A percentile compares a stretch with the other conserved stretches of the same genome.
These are phyloP conservation scores for Sminthopsis crassicaudata DNA, from an alignment of 2,113 vertebrate genomes.

Conservation along the genomic window DNA sequence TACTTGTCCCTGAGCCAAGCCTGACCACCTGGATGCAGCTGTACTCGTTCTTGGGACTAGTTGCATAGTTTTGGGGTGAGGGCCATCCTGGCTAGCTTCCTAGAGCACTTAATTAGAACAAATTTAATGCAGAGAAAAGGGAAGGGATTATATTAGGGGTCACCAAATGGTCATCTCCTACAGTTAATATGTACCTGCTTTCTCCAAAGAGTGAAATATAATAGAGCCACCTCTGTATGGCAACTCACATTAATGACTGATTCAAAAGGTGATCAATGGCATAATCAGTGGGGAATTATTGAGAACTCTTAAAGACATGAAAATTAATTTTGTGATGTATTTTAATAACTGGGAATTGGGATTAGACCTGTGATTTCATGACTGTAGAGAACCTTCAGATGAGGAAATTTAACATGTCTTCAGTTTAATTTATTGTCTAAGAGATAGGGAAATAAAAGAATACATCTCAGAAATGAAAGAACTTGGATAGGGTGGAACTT, in stretches of 20 bases:
- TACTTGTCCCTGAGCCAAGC: neutral
- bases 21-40: neutral
- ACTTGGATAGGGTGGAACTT: neutral
- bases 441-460: neutral
- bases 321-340: neutral
- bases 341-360: neutral
- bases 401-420: neutral
- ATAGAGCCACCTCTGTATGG: neutral
- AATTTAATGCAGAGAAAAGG: neutral
- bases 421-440: neutral
- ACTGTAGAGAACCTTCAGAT: neutral
- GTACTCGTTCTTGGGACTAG: neutral
- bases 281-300: neutral
- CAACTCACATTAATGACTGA: neutral
- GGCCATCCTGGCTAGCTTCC: neutral
- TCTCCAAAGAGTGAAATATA: neutral
- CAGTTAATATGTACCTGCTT: neutral
- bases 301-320: slow-evolving; percentile 1
- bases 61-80: neutral
- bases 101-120: neutral
- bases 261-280: neutral
- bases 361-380: neutral
- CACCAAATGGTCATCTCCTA: neutral
- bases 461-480: neutral
- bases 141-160: neutral